A percentile compares a stretch with the other conserved stretches of the same genome.
phyloP scores from a whole-genome alignment of 1,140 invertebrate species.

The Drosophila willistoni region DNA sequence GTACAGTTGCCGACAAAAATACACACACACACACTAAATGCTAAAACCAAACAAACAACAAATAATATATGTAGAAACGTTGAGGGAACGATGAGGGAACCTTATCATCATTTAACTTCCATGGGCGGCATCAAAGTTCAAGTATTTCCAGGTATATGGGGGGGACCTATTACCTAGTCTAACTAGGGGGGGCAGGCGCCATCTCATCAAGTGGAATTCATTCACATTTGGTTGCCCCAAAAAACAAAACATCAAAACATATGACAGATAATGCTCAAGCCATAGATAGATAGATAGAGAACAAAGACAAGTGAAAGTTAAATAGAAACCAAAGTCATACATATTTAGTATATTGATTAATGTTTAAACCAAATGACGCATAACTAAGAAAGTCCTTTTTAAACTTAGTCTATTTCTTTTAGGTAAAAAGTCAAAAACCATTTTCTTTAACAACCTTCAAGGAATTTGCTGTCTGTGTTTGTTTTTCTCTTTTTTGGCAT shows the following conservation, averaged over 20 bases:
- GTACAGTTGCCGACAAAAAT: constrained; percentile 68
- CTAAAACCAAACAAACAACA: constrained; percentile 33
- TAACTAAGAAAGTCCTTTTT: neutral
- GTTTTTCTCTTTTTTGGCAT: neutral
- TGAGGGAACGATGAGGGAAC: neutral
- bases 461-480: neutral
- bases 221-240: neutral
- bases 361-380: neutral
- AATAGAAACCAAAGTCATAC: neutral
- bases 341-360: constrained; percentile 3
- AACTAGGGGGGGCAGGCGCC: neutral
- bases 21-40: neutral
- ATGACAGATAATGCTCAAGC: neutral
- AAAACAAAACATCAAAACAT: neutral
- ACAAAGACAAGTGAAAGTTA: constrained; percentile 7
- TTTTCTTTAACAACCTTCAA: neutral
- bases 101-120: constrained; percentile 47
- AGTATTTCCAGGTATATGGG: constrained; percentile 26
- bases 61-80: constrained; percentile 5
- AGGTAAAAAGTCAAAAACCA: neutral
- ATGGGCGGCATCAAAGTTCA: constrained; percentile 65
- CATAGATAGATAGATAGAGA: neutral
- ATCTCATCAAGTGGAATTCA: neutral
- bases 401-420: neutral
- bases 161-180: neutral